Conservation (phyloP, 2,888 invertebrate species). For the Petrolisthes cinctipes region DNA sequence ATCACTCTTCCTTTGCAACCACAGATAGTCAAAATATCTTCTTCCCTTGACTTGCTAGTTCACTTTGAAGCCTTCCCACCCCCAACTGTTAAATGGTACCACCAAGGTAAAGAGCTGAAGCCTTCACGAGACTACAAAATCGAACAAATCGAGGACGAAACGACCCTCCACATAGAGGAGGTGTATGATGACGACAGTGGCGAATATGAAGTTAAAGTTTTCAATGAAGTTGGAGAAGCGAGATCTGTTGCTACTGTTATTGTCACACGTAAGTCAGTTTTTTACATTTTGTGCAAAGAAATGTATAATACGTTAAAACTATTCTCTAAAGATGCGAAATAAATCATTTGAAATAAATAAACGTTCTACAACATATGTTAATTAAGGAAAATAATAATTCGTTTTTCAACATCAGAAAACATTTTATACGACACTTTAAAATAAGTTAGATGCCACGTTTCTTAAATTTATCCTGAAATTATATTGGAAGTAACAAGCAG, state of each 20-base stretch:
- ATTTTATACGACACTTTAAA: too few relatives aligned
- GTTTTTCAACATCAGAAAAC: too few relatives aligned
- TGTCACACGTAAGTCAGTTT: slow-evolving; percentile 74
- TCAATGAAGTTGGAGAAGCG: slow-evolving; percentile 82
- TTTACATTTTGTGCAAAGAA: too few relatives aligned
- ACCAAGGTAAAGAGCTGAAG: slow-evolving; percentile 83
- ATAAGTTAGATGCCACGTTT: too few relatives aligned
- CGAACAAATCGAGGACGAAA: slow-evolving; percentile 74
- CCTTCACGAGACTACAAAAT: slow-evolving; percentile 68
- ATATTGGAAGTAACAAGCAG: too few relatives aligned
- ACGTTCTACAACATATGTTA: too few relatives aligned
- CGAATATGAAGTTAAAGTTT: slow-evolving; percentile 88
- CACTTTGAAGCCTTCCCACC: slow-evolving; percentile 78
- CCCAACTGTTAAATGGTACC: slow-evolving; percentile 85
- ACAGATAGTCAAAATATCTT: slow-evolving; percentile 78
- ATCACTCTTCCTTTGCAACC: slow-evolving; percentile 85
- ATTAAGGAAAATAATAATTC: too few relatives aligned
- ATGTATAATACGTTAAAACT: too few relatives aligned
- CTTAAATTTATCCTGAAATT: too few relatives aligned
- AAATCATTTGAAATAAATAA: too few relatives aligned
- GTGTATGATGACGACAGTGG: slow-evolving; percentile 83
- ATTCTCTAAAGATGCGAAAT: too few relatives aligned
- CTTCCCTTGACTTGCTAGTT: slow-evolving; percentile 79
- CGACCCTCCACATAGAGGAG: slow-evolving; percentile 78
- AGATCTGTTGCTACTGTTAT: slow-evolving; percentile 87